Base-by-base conservation (phyloP, 2,797 vertebrate species). In the Chiloscyllium punctatum region DNA sequence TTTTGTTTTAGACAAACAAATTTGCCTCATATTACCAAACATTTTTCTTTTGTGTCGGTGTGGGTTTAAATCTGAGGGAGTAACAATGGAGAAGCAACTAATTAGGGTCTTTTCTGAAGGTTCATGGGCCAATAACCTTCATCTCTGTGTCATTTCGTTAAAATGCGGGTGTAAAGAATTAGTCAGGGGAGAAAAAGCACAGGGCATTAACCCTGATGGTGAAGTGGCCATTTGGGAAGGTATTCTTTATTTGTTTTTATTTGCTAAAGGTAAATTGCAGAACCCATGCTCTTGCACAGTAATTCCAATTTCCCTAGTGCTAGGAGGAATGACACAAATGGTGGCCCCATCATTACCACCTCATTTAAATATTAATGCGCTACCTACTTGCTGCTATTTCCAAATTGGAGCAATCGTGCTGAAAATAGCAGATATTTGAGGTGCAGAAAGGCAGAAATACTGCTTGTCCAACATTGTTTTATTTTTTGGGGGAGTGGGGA, bases 291-390 rank as follows among this genome's bases (percentile, higher is more conserved):
- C 94, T 95, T 72, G 42, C 94, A 95, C 71, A 77, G 71, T 74
- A 95, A 74, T 95, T 95, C 94, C 94, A 51, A 95, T 95, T 95
- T 95, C 71, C 48, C 42, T 95, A 30, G 48, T 95, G 94, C 94
- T 95, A 72, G 72, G 74, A 53, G 94, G 94, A 95, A 16, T 95
- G 94, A 95, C 71, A 95, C 94, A 53, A 95, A 95, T 95, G 94
- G 51, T 95, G 94, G 48, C 94, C 94, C 30, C 71, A 95, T 95
- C 94, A 95, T 95, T 95, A n/a, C 94, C 42, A 57, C 94, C 51
- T 95, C 94, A 95, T 95, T 95, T 95, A 77, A 95, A 95, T 95
- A 95, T 95, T 33, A 95, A 77, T 95, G 94, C 51, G 1, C 71
- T 74, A 30, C 71, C 69, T 51, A 74, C 94, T 95, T 95, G 71